Evolutionary conservation across 2,113 vertebrate species (phyloP).

Genomic region (Chaenogobius annularis): DNA sequence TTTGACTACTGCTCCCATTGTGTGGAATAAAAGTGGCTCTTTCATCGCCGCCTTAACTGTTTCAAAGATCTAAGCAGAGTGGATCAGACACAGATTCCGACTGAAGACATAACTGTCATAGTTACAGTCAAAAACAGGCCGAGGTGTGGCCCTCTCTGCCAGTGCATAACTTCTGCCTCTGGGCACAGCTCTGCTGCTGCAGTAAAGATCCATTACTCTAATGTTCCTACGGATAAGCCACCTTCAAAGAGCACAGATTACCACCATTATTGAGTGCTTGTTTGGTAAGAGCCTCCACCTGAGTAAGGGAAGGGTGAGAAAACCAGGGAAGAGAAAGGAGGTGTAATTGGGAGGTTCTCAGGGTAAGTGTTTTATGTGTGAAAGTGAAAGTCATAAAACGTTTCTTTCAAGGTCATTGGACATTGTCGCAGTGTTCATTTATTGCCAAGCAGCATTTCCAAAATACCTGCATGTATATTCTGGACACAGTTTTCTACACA

Average conservation of each 20-base stretch:
- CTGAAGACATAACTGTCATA: slow-evolving; percentile 68
- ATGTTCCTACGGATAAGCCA: slow-evolving; percentile 58
- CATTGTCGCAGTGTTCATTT: slow-evolving; percentile 18
- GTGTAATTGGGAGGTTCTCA: slow-evolving; percentile 26
- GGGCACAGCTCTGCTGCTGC: slow-evolving; percentile 52
- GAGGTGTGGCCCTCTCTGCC: slow-evolving; percentile 58
- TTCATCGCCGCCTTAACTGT: slow-evolving; percentile 68
- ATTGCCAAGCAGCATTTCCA: slow-evolving; percentile 19
- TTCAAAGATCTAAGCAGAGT: slow-evolving; percentile 70
- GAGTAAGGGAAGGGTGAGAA: slow-evolving; percentile 38
- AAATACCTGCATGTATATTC: slow-evolving; percentile 19
- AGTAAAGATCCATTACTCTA: slow-evolving; percentile 60
- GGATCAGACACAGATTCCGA: slow-evolving; percentile 65
- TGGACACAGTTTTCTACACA: slow-evolving; percentile 8
- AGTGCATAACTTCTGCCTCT: slow-evolving; percentile 40
- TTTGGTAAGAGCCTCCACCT: slow-evolving; percentile 58
- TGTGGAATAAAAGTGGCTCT: slow-evolving; percentile 66
- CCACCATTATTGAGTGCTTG: slow-evolving; percentile 56
- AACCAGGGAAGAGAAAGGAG: slow-evolving; percentile 28
- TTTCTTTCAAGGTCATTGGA: slow-evolving; percentile 14
- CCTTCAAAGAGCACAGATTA: slow-evolving; percentile 59
- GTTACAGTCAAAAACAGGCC: slow-evolving; percentile 60
- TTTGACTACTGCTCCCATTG: slow-evolving; percentile 67
- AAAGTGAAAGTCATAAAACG: slow-evolving; percentile 25
- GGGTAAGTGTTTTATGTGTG: slow-evolving; percentile 22